These are phyloP conservation scores for Drosophila ogumai DNA, from an alignment of 1,140 invertebrate genomes.

Conservation along the genomic window DNA sequence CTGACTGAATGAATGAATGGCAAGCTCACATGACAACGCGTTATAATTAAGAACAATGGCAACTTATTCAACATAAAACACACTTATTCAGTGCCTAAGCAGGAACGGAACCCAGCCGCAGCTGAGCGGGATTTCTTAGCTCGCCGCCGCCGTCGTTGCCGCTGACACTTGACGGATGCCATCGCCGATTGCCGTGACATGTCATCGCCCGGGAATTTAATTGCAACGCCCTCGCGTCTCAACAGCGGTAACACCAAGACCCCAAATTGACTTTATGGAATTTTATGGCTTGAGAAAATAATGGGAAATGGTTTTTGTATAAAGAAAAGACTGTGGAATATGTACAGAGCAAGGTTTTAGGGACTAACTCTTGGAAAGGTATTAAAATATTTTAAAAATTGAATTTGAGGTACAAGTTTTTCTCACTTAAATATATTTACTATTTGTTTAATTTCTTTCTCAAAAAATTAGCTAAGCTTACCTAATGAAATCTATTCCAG, in stretches of 20 bases:
- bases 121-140: constrained; percentile 39
- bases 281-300: neutral
- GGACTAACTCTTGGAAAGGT: neutral
- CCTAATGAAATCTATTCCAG: constrained; percentile 1
- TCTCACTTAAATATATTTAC: neutral
- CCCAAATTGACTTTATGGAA: neutral
- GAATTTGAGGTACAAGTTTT: neutral
- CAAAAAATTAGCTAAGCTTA: neutral
- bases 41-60: constrained; percentile 82
- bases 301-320: neutral
- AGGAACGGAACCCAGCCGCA: constrained; percentile 26
- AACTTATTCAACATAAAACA: constrained; percentile 67
- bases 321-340: neutral
- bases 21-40: constrained; percentile 81
- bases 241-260: constrained; percentile 7
- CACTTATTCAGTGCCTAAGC: constrained; percentile 6
- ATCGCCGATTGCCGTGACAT: constrained; percentile 48
- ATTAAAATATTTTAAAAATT: neutral
- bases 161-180: constrained; percentile 62
- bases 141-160: constrained; percentile 3
- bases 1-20: constrained; percentile 64
- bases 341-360: too few species aligned
- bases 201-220: constrained; percentile 49
- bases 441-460: too few species aligned
- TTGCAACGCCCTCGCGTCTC: constrained; percentile 21